A percentile compares a stretch with the other conserved stretches of the same genome.
These are phyloP conservation scores for Lerista edwardsae DNA, from an alignment of 2,797 vertebrate species.

Conservation along the genomic window DNA sequence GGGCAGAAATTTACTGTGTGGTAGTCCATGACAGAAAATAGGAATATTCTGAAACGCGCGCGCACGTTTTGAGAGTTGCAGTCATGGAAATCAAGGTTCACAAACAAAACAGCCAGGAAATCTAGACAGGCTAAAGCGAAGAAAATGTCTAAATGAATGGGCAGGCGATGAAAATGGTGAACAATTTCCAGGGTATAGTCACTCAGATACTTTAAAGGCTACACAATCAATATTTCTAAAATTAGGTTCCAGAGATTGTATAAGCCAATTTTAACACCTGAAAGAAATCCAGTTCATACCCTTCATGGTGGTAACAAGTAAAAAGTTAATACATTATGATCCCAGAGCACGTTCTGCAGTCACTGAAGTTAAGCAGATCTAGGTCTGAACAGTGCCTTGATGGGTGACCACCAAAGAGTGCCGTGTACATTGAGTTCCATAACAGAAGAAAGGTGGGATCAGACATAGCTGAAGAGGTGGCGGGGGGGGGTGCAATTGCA, in stretches of 20 bases:
- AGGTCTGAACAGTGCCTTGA: too few species aligned
- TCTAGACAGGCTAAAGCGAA: not conserved
- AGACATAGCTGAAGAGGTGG: too few species aligned
- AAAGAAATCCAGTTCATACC: not conserved
- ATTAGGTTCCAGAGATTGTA: not conserved
- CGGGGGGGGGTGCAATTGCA: too few species aligned
- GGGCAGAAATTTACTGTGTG: not conserved
- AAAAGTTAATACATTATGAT: not conserved
- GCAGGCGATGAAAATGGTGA: not conserved
- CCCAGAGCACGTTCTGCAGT: too few species aligned
- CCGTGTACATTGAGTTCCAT: too few species aligned
- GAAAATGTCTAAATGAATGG: not conserved
- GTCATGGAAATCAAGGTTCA: not conserved
- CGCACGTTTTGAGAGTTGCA: not conserved
- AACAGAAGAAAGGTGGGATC: too few species aligned
- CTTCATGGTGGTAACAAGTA: not conserved
- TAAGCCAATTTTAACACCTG: not conserved
- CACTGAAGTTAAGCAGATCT: too few species aligned
- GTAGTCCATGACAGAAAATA: slow-evolving; percentile 1
- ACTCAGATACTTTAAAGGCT: not conserved
- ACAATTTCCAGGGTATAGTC: not conserved
- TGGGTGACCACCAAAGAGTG: too few species aligned
- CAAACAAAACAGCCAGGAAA: not conserved
- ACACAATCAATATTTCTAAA: not conserved
- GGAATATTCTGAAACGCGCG: not conserved